Evolutionary conservation across 2,888 invertebrate genomes (phyloP).

Genomic region (Glomeris marginata): DNA sequence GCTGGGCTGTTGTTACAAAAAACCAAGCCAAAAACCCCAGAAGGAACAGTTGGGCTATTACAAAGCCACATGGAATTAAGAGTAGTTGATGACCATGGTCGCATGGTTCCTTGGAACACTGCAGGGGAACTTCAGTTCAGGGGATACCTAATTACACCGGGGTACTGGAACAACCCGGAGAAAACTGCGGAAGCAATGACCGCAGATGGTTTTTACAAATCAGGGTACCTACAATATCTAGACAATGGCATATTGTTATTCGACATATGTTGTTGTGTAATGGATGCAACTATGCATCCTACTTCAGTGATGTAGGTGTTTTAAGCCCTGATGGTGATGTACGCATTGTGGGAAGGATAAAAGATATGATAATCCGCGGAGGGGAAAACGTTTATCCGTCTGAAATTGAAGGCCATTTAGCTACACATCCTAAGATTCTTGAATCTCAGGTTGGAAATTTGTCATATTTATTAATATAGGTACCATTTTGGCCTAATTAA

Average conservation of each 20-base stretch:
- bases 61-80: constrained; percentile 1
- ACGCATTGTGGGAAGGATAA: constrained; percentile 35
- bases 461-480: background rate
- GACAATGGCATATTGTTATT: background rate
- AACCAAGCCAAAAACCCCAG: too few species aligned
- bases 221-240: too few species aligned
- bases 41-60: too few species aligned
- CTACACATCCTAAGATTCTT: constrained; percentile 32
- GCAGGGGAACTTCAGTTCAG: constrained; percentile 60
- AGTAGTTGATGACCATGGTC: constrained; percentile 15
- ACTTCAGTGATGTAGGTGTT: constrained; percentile 26
- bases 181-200: constrained; percentile 50
- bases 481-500: too few species aligned
- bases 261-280: background rate
- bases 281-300: background rate
- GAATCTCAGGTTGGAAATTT: constrained; percentile 31
- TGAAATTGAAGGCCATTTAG: constrained; percentile 37
- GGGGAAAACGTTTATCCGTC: constrained; percentile 40
- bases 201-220: constrained; percentile 58
- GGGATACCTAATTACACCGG: constrained; percentile 58
- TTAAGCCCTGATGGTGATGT: constrained; percentile 36
- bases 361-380: constrained; percentile 37
- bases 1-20: too few species aligned
- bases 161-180: constrained; percentile 63
- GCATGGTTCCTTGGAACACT: constrained; percentile 50